A percentile compares a stretch with the other conserved stretches of the same genome.
Conservation (phyloP, 2,113 vertebrate genomes). For the Syngnathus floridae region DNA sequence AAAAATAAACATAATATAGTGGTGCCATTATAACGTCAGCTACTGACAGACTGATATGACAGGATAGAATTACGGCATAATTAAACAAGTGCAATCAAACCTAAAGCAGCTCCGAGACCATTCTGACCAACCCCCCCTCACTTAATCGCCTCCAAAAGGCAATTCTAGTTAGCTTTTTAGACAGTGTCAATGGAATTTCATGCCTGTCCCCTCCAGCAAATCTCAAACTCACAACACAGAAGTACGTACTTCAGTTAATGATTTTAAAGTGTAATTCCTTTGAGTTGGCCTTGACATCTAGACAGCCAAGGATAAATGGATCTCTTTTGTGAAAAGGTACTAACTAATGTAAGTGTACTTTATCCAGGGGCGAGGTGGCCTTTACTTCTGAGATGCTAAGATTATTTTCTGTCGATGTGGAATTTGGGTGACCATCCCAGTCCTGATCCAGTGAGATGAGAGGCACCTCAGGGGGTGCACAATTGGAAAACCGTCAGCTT, state of each 20-base stretch:
- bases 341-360: conserved; percentile 10
- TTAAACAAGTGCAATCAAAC: conserved; percentile 21
- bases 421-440: neutral
- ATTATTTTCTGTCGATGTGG: neutral
- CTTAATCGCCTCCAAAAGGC: conserved; percentile 49
- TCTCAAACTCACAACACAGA: conserved; percentile 21
- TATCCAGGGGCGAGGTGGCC: conserved; percentile 1
- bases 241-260: conserved; percentile 31
- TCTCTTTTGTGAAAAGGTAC: conserved; percentile 5
- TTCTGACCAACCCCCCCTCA: conserved; percentile 37
- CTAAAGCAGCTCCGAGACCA: conserved; percentile 36
- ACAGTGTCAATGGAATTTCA: conserved; percentile 42
- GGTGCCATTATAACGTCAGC: neutral
- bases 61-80: conserved; percentile 15
- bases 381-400: neutral
- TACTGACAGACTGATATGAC: conserved; percentile 5
- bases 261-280: conserved; percentile 39
- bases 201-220: conserved; percentile 37
- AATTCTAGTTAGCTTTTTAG: conserved; percentile 49
- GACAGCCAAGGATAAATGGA: conserved; percentile 31
- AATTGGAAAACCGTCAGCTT: neutral
- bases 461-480: neutral
- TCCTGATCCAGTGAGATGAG: neutral
- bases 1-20: neutral
- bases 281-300: conserved; percentile 30